Evolutionary conservation across 2,113 vertebrate genomes (phyloP).

Genomic region (Aphelocoma coerulescens): DNA sequence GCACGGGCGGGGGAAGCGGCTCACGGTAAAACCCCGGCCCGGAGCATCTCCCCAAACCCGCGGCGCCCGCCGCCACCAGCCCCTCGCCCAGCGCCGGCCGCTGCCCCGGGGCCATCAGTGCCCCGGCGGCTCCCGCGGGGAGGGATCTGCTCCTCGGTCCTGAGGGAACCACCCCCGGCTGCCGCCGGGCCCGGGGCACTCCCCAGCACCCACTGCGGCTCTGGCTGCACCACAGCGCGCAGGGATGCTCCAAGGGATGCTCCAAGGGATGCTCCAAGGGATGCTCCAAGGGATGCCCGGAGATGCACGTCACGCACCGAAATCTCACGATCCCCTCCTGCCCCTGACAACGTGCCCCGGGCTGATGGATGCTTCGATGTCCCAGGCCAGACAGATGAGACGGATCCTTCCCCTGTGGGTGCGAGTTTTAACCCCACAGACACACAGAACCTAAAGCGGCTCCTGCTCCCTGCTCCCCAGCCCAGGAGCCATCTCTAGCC

Average conservation of each 20-base stretch:
- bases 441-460: fast-evolving
- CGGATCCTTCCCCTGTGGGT: fast-evolving
- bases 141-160: not conserved
- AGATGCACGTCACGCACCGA: fast-evolving
- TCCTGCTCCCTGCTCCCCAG: not conserved
- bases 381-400: fast-evolving
- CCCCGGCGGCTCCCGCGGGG: not conserved
- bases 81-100: not conserved
- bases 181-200: not conserved
- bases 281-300: not conserved
- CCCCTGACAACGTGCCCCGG: not conserved
- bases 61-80: not conserved
- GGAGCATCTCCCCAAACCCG: not conserved
- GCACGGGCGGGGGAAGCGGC: not conserved
- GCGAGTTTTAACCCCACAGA: not conserved
- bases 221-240: fast-evolving
- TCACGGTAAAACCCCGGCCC: not conserved
- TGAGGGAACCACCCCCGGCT: not conserved
- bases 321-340: not conserved
- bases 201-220: not conserved
- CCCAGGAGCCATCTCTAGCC: not conserved
- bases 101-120: not conserved
- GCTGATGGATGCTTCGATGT: fast-evolving
- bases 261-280: not conserved
- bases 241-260: fast-evolving